A percentile compares a stretch with the other conserved stretches of the same genome.
Evolutionary conservation across 1,140 invertebrate genomes (phyloP).

Genomic region (Drosophila trapezifrons): DNA sequence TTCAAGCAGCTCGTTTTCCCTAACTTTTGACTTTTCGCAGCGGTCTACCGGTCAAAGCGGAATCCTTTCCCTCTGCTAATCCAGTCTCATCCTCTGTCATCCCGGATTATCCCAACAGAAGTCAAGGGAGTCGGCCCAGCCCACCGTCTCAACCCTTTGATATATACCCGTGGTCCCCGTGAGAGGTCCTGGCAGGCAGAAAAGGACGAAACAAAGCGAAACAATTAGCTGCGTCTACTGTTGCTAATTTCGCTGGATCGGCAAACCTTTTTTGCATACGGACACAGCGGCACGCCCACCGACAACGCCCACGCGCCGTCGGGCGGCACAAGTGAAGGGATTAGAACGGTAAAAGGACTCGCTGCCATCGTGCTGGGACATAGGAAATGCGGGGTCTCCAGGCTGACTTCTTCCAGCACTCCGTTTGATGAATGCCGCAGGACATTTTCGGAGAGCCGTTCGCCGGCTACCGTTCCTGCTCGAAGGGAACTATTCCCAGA

Average conservation of each 20-base stretch:
- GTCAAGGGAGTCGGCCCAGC: slow-evolving; percentile 58
- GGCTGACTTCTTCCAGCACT: slow-evolving; percentile 5
- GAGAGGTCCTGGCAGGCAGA: slow-evolving; percentile 29
- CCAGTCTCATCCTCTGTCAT: slow-evolving; percentile 78
- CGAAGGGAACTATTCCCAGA: slow-evolving; percentile 16
- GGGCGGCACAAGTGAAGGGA: slow-evolving; percentile 62
- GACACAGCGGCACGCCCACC: slow-evolving; percentile 60
- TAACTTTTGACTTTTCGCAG: slow-evolving; percentile 61
- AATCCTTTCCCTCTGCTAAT: slow-evolving; percentile 38
- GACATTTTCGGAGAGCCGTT: slow-evolving; percentile 11
- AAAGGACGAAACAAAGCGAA: slow-evolving; percentile 33
- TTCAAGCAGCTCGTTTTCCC: background rate
- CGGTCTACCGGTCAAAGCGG: slow-evolving; percentile 10
- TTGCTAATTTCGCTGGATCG: slow-evolving; percentile 79
- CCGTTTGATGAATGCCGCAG: slow-evolving; percentile 48
- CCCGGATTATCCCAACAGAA: slow-evolving; percentile 78
- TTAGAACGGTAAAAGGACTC: slow-evolving; percentile 53
- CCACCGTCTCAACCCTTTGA: slow-evolving; percentile 46
- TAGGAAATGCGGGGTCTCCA: slow-evolving; percentile 1
- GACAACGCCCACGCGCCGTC: slow-evolving; percentile 55
- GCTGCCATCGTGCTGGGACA: slow-evolving; percentile 44
- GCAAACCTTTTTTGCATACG: slow-evolving; percentile 39
- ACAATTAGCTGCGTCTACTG: slow-evolving; percentile 80
- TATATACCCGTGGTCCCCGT: background rate
- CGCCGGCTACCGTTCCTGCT: slow-evolving; percentile 40